Percentiles rank a stretch among this genome's conserved stretches.
Conservation (phyloP, 2,113 vertebrate species). For the Tenebrosternarchus preto region DNA sequence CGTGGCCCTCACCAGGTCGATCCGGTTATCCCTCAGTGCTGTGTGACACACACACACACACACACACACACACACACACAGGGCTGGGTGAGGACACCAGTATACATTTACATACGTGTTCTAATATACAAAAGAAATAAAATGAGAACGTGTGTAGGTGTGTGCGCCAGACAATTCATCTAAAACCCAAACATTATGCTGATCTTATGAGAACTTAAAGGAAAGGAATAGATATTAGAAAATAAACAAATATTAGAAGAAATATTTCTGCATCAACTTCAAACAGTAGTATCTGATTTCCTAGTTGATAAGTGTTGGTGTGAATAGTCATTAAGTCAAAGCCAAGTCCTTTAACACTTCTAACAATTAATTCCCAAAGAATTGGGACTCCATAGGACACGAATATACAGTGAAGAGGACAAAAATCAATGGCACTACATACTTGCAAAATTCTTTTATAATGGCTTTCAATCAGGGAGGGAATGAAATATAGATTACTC, state of each 20-base stretch:
- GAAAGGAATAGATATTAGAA: not conserved
- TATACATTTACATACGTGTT: too few species aligned
- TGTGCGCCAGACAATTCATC: too few species aligned
- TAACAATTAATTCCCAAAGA: slow-evolving; percentile 14
- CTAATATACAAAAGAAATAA: not conserved
- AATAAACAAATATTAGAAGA: not conserved
- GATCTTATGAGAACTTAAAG: slow-evolving; percentile 1
- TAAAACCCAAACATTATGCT: too few species aligned
- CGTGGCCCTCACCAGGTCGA: slow-evolving; percentile 90
- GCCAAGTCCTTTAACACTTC: not conserved
- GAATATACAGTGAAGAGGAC: slow-evolving; percentile 7
- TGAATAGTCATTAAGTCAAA: not conserved
- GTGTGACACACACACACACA: slow-evolving; percentile 46
- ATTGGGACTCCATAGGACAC: not conserved
- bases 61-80: too few species aligned
- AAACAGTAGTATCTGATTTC: not conserved
- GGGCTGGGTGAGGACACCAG: not conserved
- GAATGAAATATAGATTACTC: slow-evolving; percentile 54
- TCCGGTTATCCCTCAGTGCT: slow-evolving; percentile 96
- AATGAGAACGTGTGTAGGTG: too few species aligned
- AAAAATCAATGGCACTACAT: slow-evolving; percentile 44
- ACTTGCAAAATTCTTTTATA: slow-evolving; percentile 31
- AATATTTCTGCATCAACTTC: not conserved
- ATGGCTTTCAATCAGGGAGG: slow-evolving; percentile 41
- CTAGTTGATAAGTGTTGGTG: not conserved